Percentiles rank a stretch among this genome's conserved stretches.
Conservation (phyloP, 2,113 vertebrate species). For the Pogona vitticeps region DNA sequence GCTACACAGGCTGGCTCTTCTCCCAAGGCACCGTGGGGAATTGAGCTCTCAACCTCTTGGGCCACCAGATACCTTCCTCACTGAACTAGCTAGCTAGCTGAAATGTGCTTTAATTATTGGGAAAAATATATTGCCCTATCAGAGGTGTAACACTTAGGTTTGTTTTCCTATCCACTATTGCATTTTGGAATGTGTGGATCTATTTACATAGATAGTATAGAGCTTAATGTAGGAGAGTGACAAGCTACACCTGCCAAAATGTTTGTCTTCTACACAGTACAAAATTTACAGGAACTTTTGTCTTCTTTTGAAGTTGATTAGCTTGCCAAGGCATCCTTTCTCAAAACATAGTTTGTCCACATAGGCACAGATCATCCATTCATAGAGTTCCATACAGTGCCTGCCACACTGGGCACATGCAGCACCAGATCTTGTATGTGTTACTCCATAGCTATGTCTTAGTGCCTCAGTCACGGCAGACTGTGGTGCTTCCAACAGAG, state of each 20-base stretch:
- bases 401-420: neutral
- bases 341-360: neutral
- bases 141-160: no score
- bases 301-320: neutral
- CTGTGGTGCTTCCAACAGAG: neutral
- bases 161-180: neutral
- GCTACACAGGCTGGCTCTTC: no score
- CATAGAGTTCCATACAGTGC: neutral
- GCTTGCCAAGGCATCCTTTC: neutral
- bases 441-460: neutral
- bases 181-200: neutral
- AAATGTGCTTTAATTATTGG: no score
- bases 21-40: no score
- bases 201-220: no score
- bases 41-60: no score
- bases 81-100: no score
- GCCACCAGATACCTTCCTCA: no score
- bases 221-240: no score
- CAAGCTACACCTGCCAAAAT: neutral
- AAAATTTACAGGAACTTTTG: neutral
- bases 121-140: no score
- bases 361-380: neutral
- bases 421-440: neutral
- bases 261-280: neutral
- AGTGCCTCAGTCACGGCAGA: neutral